Base-by-base conservation (phyloP, 2,113 vertebrate genomes). In the Holacanthus passer region DNA sequence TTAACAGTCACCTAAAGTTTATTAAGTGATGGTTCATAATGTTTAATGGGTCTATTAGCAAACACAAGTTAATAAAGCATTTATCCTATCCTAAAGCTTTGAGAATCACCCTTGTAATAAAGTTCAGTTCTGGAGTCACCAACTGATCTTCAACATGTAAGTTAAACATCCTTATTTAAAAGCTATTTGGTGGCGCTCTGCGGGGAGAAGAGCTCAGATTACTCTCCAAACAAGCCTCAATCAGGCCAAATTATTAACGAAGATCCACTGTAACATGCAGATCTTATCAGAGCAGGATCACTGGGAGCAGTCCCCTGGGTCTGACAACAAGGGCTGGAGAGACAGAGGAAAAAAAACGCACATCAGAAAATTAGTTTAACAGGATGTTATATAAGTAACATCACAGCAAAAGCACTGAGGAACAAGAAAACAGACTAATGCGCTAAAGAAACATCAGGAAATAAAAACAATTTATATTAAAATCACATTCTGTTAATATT, bases 211-310 rank as follows among this genome's bases (percentile, higher is more conserved):
- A 27, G 62, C 73, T 92, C 90, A 35, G 27, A 73, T 93, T 91
- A 85, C 92, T 10, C 80, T 69, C 29, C 70, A 81, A 91, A 87
- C 89, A 92, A 83, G 58, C 16, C 16, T 73, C 69, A 79, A 75
- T 93, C 73, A 85, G 68, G 66, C 41, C 80, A 73, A 71, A 87
- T 82, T 84, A 87, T 85, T 77, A 87, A 62, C 39, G 59, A 79
- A 76, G 77, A 89, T 86, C 64, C 63, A 88, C 75, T 80, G 43
- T 71, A 73, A 86, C 75, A 66, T 19, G 45, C 67, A 72, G 85
- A 84, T 86, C 27, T 82, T 79, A 86, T 90, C 70, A 62, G 79
- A 58, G 59, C 35, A 29, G 74, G 52, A 45, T 76, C 52, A 79
- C 20, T 70, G 24, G 55, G 43, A 53, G 45, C 62, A 52, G n/a